Evolutionary conservation across 2,113 vertebrate species (phyloP), one percentile per base, ranked within the genome.

Genomic region (Anolis sagrei): DNA sequence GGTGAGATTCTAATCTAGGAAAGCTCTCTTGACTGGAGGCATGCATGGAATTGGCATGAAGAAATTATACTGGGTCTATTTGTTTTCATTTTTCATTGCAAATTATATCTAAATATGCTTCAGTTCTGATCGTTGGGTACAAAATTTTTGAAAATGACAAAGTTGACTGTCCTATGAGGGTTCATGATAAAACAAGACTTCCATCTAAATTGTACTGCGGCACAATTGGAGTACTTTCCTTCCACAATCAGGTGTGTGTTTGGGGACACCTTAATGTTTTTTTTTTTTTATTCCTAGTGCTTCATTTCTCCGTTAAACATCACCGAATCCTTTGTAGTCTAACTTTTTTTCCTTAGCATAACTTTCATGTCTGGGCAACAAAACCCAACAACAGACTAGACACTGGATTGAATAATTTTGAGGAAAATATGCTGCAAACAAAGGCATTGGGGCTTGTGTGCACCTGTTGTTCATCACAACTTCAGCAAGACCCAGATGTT

Each of bases 261-360:
- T 7, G 1, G 11, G 84, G 83, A 49, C 34, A 2, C 78, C 82
- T 21, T 39, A 62, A n/a, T n/a, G n/a, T n/a, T n/a, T n/a, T n/a
- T n/a, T 72, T 72, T 70, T 49, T 76, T 81, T 76, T 58, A 36
- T 0, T 54, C 3, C 21, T 72, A 36, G 7, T 7, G 8, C 84
- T 75, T 64, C 69, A 7, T 5, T 39, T 32, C 39, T 75, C n/a
- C 64, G 70, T 39, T 73, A 77, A 81, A 4, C 1, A 0, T 87
- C 79, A 4, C 19, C 2, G 0, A 0, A 1, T 58, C 36, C 16
- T n/a, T n/a, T 7, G 27, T 70, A 2, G 0, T 1, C 18, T 58
- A 54, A 69, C 77, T 49, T 21, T 88, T 73, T 21, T 72, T 25
- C 0, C 0, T 49, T 54, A 6, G 0, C 54, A 0, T 19, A 11